These are phyloP conservation scores for Macroteleia sp. DNA, from an alignment of 2,888 invertebrate genomes.

Conservation along the genomic window DNA sequence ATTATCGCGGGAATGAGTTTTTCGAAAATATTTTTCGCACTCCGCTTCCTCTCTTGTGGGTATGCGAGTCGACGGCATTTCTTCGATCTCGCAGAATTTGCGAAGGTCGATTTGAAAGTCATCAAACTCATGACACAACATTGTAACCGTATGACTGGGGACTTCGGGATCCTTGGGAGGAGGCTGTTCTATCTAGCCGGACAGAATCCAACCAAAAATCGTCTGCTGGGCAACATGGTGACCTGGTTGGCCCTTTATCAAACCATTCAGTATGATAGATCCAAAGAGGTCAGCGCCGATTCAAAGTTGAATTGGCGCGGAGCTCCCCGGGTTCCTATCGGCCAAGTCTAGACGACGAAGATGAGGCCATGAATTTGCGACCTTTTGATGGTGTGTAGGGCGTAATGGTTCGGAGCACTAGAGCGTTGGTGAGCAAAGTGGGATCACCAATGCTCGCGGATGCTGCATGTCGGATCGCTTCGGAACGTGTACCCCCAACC, in stretches of 20 bases:
- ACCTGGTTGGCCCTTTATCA: no score
- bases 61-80: not conserved
- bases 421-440: not conserved
- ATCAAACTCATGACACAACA: not conserved
- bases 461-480: not conserved
- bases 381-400: not conserved
- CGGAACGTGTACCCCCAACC: not conserved
- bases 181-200: not conserved
- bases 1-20: not conserved
- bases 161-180: not conserved
- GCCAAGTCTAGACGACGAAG: no score
- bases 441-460: not conserved
- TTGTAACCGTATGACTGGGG: not conserved
- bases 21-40: not conserved
- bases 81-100: not conserved
- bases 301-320: no score
- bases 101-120: not conserved
- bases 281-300: no score
- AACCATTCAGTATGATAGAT: no score
- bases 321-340: no score
- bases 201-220: no score
- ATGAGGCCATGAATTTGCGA: no score
- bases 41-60: not conserved
- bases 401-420: not conserved
- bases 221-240: no score